Evolutionary conservation across 2,113 vertebrate genomes (phyloP).

Genomic region (Campylomormyrus tamandua): DNA sequence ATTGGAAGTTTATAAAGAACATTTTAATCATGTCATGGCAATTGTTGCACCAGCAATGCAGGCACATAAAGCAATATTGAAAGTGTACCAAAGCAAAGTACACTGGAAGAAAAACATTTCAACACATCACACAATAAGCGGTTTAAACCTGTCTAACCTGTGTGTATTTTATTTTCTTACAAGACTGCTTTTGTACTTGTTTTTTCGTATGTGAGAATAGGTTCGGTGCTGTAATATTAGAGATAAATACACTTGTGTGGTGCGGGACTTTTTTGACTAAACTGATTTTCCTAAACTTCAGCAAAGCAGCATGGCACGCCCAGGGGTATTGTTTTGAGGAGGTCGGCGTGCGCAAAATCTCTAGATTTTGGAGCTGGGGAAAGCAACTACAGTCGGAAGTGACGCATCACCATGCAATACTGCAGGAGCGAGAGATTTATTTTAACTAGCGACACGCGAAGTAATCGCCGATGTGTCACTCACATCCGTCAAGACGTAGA

Average conservation of each 20-base stretch:
- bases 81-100: background rate
- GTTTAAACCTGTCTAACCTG: background rate
- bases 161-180: background rate
- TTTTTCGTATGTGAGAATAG: background rate
- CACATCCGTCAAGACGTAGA: background rate
- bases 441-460: background rate
- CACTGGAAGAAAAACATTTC: background rate
- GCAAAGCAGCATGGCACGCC: background rate
- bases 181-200: background rate
- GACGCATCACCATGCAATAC: constrained; percentile 16
- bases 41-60: background rate
- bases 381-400: constrained; percentile 18
- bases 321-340: constrained; percentile 10
- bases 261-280: background rate
- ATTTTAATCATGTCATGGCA: background rate
- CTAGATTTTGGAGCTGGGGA: background rate
- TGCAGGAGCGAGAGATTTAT: background rate
- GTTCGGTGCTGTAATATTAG: background rate
- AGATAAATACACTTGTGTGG: background rate
- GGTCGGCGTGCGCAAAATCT: background rate
- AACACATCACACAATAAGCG: background rate
- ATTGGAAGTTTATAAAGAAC: background rate
- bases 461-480: background rate
- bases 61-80: background rate
- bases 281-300: background rate